Evolutionary conservation across 1,140 invertebrate species (phyloP).

Genomic region (Macrosteles quadrilineatus): DNA sequence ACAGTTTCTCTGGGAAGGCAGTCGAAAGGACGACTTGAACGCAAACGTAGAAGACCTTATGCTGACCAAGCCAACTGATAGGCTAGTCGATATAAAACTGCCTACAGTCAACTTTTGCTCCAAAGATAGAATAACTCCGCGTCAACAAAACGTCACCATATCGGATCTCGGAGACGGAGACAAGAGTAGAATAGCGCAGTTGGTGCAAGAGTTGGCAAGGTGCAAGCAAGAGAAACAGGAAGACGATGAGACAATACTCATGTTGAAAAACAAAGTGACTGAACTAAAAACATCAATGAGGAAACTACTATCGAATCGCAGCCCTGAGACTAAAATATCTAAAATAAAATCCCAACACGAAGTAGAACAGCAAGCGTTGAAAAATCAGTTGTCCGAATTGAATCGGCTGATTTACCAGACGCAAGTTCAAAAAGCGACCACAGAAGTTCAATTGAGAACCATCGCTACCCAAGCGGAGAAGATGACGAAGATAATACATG

Average conservation of each 20-base stretch:
- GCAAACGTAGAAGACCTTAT: not conserved
- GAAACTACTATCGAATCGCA: not conserved
- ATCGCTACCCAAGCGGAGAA: not conserved
- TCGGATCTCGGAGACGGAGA: not conserved
- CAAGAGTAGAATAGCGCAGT: not conserved
- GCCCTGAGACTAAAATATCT: not conserved
- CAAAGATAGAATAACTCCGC: not conserved
- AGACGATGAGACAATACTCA: not conserved
- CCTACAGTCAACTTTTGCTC: conserved; percentile 9
- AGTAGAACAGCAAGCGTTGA: not conserved
- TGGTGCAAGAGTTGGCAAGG: not conserved
- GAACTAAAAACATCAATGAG: conserved; percentile 9
- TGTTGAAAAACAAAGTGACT: conserved; percentile 1
- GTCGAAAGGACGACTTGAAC: not conserved
- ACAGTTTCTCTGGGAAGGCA: not conserved
- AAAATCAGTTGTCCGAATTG: conserved; percentile 6
- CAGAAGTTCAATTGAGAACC: not conserved
- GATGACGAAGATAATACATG: not conserved
- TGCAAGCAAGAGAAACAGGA: conserved; percentile 16
- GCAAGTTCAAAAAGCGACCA: conserved; percentile 9
- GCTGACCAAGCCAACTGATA: not conserved
- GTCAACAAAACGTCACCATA: not conserved
- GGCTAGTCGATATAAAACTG: not conserved
- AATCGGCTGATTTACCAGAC: not conserved
- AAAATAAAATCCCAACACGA: not conserved